Evolutionary conservation across 2,113 vertebrate genomes (phyloP).

Genomic region (Serilophus lunatus): DNA sequence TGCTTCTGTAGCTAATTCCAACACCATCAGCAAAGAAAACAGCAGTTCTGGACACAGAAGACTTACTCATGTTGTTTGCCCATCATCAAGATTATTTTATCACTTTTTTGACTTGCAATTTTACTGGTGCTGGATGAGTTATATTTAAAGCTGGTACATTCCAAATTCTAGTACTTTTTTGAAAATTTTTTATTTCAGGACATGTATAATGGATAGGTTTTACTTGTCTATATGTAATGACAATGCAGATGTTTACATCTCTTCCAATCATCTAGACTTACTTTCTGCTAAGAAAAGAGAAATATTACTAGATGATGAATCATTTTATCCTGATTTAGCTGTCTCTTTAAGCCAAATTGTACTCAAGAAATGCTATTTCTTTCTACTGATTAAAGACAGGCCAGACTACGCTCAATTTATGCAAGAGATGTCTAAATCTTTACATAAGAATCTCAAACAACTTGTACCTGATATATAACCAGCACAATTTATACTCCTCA

Average conservation of each 20-base stretch:
- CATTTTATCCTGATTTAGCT: background rate
- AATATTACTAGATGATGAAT: background rate
- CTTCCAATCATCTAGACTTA: background rate
- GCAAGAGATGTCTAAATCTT: background rate
- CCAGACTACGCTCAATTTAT: background rate
- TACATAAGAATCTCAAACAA: background rate
- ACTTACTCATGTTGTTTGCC: background rate
- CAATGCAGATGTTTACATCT: background rate
- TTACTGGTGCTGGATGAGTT: background rate
- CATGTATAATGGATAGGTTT: background rate
- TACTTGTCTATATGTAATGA: background rate
- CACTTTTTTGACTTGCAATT: background rate
- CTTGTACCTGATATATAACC: background rate
- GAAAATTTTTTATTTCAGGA: background rate
- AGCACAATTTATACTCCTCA: background rate
- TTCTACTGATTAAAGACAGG: background rate
- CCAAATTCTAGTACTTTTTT: background rate
- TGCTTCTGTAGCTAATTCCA: background rate
- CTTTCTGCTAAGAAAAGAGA: background rate
- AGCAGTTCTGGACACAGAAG: background rate
- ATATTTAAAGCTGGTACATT: background rate
- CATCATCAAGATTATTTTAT: background rate
- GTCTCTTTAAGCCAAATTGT: background rate
- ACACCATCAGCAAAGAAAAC: background rate
- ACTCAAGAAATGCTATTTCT: background rate